phyloP scores from a whole-genome alignment of 2,797 vertebrate genomes.

The Moxostoma hubbsi region DNA sequence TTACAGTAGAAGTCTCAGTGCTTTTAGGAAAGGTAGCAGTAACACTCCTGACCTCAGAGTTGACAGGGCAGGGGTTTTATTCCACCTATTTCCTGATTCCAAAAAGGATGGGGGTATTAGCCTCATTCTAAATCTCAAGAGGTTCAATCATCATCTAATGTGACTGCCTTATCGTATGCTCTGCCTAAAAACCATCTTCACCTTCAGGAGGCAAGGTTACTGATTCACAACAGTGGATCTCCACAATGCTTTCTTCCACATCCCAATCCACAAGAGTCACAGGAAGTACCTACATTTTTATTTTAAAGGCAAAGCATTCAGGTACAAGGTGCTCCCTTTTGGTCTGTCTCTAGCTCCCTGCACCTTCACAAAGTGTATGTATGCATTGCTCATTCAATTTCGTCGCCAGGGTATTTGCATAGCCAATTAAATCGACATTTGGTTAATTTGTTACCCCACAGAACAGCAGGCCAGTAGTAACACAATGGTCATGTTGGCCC shows the following conservation, averaged over 20 bases:
- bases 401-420: background rate
- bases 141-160: background rate
- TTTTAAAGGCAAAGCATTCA: background rate
- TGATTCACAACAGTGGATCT: slow-evolving; percentile 10
- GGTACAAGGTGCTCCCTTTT: too few relatives aligned
- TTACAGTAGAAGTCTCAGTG: background rate
- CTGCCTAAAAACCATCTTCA: background rate
- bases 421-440: background rate
- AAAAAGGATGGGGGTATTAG: background rate
- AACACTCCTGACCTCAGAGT: background rate
- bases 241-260: background rate
- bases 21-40: background rate
- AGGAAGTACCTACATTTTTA: background rate
- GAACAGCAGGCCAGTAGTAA: background rate
- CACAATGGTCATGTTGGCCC: background rate
- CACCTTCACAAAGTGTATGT: background rate
- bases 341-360: background rate
- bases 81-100: background rate
- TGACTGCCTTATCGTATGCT: background rate
- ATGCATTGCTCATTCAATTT: background rate
- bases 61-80: background rate
- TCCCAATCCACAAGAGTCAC: background rate
- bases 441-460: background rate
- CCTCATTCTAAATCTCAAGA: background rate
- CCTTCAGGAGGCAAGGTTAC: background rate